Evolutionary conservation across 64 coral and sea anemone genomes (phyloP).

Genomic region (Catalaphyllia jardinei): DNA sequence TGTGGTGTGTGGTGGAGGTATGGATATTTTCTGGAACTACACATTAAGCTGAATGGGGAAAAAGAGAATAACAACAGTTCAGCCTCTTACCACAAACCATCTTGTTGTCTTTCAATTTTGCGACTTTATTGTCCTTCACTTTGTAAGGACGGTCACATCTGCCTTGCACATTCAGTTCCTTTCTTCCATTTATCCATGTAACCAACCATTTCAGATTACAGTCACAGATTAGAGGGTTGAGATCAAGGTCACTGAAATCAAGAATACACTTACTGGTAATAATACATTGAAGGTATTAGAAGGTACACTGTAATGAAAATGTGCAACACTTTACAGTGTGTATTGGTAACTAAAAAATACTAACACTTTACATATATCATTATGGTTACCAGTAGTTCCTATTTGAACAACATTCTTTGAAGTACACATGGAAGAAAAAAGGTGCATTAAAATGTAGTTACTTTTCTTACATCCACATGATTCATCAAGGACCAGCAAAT

Average conservation of each 20-base stretch:
- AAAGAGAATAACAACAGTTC: not conserved
- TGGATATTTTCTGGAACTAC: too few species aligned
- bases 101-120: slow-evolving; percentile 1
- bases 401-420: too few species aligned
- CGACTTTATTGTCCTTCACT: slow-evolving; percentile 3
- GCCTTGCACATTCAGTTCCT: not conserved
- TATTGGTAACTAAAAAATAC: too few species aligned
- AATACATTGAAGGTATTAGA: too few species aligned
- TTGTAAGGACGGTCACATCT: slow-evolving; percentile 9
- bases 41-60: too few species aligned
- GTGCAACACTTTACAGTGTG: not conserved
- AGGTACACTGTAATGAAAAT: not conserved
- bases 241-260: slow-evolving; percentile 19
- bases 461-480: too few species aligned
- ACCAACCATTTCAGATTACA: slow-evolving; percentile 66
- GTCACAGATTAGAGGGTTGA: slow-evolving; percentile 56
- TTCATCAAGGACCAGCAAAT: too few species aligned
- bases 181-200: not conserved
- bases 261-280: not conserved
- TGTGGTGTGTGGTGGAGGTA: too few species aligned
- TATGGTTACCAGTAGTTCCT: too few species aligned
- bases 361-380: too few species aligned
- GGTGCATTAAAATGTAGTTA: too few species aligned
- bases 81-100: slow-evolving; percentile 45
- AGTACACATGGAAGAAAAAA: too few species aligned